phyloP scores from a whole-genome alignment of 2,888 invertebrate species.

The Matsumyia berberina region DNA sequence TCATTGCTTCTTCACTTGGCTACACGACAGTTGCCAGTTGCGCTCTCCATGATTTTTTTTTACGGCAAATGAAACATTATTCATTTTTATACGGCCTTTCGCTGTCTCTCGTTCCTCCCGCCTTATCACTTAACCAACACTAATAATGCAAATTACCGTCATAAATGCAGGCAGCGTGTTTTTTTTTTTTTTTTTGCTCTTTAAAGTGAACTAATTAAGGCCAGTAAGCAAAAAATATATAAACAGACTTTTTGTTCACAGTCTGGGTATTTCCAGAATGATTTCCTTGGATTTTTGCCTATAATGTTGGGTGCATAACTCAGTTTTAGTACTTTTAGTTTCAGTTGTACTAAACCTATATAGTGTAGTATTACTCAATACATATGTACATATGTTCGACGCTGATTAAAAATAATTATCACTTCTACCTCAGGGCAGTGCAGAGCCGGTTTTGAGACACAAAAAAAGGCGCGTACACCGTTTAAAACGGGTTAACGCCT shows the following conservation, averaged over 20 bases:
- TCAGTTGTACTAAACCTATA: conserved; percentile 1
- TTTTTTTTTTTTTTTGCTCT: conserved; percentile 18
- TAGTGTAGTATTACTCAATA: neutral
- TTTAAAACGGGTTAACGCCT: conserved; percentile 35
- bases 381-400: neutral
- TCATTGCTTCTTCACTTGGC: conserved; percentile 50
- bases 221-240: conserved; percentile 14
- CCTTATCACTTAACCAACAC: conserved; percentile 53
- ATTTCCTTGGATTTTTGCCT: conserved; percentile 22
- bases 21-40: conserved; percentile 1
- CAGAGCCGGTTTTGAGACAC: neutral
- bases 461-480: neutral
- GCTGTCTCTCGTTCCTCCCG: conserved; percentile 2
- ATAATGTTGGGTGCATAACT: neutral
- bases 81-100: neutral
- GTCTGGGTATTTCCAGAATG: conserved; percentile 48
- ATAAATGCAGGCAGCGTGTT: conserved; percentile 58
- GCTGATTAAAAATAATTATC: conserved; percentile 39
- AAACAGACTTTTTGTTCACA: neutral
- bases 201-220: conserved; percentile 60
- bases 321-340: conserved; percentile 6
- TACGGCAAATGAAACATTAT: conserved; percentile 17
- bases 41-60: conserved; percentile 20
- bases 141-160: conserved; percentile 70
- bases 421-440: neutral